Percentiles rank a stretch among this genome's conserved stretches.
phyloP scores from a whole-genome alignment of 1,140 invertebrate genomes.

The Lordiphosa clarofinis region DNA sequence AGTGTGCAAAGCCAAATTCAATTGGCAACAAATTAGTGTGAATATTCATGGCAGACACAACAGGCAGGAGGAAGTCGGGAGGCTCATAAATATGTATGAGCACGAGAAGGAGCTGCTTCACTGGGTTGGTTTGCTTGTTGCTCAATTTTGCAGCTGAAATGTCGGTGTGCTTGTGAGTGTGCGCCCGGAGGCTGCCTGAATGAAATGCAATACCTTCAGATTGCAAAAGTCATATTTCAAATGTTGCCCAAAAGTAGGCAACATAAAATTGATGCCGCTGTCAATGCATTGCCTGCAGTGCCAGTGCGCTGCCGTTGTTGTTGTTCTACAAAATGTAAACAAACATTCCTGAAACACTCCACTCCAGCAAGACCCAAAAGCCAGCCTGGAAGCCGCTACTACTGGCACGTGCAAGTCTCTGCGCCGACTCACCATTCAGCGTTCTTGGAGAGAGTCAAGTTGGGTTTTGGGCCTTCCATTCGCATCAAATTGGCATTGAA shows the following conservation, averaged over 20 bases:
- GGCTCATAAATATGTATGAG: slow-evolving; percentile 45
- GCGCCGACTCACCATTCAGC: slow-evolving; percentile 57
- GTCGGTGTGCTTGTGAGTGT: background rate
- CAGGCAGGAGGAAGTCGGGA: background rate
- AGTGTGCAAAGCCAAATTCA: slow-evolving; percentile 41
- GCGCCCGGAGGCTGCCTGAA: slow-evolving; percentile 14
- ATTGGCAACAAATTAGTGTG: slow-evolving; percentile 53
- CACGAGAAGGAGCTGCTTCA: slow-evolving; percentile 31
- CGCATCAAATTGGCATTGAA: slow-evolving; percentile 37
- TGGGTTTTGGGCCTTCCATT: slow-evolving; percentile 34
- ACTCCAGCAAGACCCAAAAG: background rate
- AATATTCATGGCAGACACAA: slow-evolving; percentile 35
- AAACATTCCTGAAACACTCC: slow-evolving; percentile 46
- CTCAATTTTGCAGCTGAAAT: slow-evolving; percentile 32
- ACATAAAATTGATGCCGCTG: slow-evolving; percentile 46
- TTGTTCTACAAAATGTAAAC: slow-evolving; percentile 63
- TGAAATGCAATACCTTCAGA: slow-evolving; percentile 33
- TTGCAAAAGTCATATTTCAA: slow-evolving; percentile 59
- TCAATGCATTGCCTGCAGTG: background rate
- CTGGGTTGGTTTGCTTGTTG: slow-evolving; percentile 39
- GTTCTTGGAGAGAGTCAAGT: slow-evolving; percentile 11
- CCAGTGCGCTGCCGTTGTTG: background rate
- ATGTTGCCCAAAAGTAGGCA: slow-evolving; percentile 56
- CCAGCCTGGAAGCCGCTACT: slow-evolving; percentile 41
- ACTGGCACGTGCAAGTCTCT: slow-evolving; percentile 47